Conservation (phyloP, 2,113 vertebrate species). For the Lynx canadensis region DNA sequence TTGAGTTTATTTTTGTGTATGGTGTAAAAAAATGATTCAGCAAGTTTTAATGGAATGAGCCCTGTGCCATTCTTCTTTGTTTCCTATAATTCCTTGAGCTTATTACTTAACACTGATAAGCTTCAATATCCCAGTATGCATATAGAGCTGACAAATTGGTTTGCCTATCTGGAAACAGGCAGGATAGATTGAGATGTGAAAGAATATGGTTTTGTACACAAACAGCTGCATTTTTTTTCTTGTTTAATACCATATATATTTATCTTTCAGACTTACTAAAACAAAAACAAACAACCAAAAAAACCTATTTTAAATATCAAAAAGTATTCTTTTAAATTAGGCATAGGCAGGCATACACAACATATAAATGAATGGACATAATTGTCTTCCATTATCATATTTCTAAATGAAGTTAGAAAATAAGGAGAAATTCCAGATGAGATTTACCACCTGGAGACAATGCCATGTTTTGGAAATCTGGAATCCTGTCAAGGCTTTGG, state of each 20-base stretch:
- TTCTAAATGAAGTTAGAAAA: not conserved
- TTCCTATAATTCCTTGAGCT: not conserved
- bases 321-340: not conserved
- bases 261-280: not conserved
- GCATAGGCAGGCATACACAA: not conserved
- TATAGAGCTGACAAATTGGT: not conserved
- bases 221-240: not conserved
- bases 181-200: not conserved
- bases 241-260: not conserved
- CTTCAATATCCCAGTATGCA: not conserved
- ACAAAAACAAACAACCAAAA: not conserved
- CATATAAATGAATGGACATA: not conserved
- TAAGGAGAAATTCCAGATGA: not conserved
- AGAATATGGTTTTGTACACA: not conserved
- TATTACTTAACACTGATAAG: not conserved
- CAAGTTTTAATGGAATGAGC: not conserved
- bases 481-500: not conserved
- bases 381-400: not conserved
- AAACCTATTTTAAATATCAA: not conserved
- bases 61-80: not conserved
- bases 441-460: not conserved
- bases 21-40: not conserved
- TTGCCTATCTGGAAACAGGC: not conserved
- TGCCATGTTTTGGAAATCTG: not conserved
- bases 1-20: not conserved